Conservation (phyloP, 37 sponge, comb jelly and placozoan genomes). For the Bolinopsis microptera region DNA sequence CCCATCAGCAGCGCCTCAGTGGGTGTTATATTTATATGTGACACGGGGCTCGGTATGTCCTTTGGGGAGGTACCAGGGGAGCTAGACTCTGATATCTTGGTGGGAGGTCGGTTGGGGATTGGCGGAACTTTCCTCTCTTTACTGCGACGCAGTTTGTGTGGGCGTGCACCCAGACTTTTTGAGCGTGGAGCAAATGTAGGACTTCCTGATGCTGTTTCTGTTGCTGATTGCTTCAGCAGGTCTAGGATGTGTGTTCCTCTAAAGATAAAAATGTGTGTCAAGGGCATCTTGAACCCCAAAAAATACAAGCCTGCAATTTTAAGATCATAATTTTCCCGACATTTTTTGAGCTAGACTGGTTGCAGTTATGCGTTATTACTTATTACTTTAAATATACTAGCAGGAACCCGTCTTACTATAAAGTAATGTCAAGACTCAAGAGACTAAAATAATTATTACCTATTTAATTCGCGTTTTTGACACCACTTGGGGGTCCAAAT, state of each 20-base stretch:
- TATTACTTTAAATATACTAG: too few relatives aligned
- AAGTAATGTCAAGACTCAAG: too few relatives aligned
- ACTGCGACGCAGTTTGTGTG: not conserved
- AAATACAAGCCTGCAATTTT: too few relatives aligned
- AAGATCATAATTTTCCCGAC: too few relatives aligned
- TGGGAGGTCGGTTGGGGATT: not conserved
- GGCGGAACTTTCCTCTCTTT: not conserved
- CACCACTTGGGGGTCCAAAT: too few relatives aligned
- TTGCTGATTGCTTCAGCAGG: not conserved
- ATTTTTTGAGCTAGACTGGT: too few relatives aligned
- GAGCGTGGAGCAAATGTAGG: conserved; percentile 48
- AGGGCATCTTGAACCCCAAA: not conserved
- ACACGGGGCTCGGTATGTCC: not conserved
- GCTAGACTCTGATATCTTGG: not conserved
- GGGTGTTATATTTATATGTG: not conserved
- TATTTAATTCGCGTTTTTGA: too few relatives aligned
- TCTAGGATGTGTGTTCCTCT: not conserved
- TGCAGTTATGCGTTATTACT: too few relatives aligned
- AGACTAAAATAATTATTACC: too few relatives aligned
- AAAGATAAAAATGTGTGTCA: too few relatives aligned
- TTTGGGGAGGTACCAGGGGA: not conserved
- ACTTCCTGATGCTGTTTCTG: not conserved
- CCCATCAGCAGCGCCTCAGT: not conserved
- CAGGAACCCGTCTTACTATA: too few relatives aligned
- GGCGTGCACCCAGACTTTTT: conserved; percentile 12